Conservation (phyloP, 2,797 vertebrate species). For the Adelosebastes latens region DNA sequence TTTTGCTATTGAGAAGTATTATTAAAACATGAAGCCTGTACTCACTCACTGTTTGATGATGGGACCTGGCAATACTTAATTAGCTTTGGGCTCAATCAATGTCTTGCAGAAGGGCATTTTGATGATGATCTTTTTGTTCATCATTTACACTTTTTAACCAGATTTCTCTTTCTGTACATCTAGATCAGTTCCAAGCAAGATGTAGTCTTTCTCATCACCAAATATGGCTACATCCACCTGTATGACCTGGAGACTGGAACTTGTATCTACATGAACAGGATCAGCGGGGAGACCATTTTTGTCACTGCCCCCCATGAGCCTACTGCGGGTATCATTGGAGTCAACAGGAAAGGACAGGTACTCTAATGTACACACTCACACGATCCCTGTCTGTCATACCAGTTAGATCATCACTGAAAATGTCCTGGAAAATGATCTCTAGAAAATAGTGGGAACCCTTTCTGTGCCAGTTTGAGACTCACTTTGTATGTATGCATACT, state of each 20-base stretch:
- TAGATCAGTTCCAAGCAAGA: conserved; percentile 99
- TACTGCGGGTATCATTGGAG: conserved; percentile 98
- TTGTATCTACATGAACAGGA: conserved; percentile 99
- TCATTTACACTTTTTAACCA: background rate
- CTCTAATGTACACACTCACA: background rate
- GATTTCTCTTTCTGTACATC: conserved; percentile 20
- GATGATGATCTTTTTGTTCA: background rate
- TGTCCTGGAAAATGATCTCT: background rate
- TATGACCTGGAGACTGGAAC: conserved; percentile 99
- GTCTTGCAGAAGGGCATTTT: background rate
- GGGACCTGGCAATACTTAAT: background rate
- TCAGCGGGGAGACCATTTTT: conserved; percentile 99
- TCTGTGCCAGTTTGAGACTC: background rate
- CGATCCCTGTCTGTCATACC: background rate
- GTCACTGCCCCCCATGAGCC: conserved; percentile 98
- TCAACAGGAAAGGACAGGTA: conserved; percentile 99
- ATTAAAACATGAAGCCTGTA: background rate
- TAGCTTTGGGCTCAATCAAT: background rate
- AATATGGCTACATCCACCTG: conserved; percentile 98
- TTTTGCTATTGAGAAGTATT: background rate
- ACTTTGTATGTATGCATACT: background rate
- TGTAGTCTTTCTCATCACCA: conserved; percentile 99
- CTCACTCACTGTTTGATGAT: background rate
- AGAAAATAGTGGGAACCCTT: background rate
- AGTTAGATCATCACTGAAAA: no score